Base-by-base conservation (phyloP, 2,888 invertebrate genomes). In the Diachrysia chrysitis region DNA sequence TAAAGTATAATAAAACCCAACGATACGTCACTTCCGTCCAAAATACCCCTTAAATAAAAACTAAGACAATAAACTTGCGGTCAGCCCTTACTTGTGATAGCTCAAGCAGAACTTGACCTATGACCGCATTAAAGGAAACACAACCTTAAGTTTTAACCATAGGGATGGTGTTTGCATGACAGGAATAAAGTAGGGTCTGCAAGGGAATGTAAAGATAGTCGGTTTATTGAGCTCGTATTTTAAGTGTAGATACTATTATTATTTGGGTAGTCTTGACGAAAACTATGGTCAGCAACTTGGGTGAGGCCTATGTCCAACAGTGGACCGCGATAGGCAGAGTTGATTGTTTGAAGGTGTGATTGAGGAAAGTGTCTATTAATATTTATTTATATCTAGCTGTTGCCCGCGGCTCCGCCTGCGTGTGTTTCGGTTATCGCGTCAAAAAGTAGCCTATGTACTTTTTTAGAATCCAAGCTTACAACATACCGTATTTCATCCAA, bases 21-120 rank as follows among this genome's bases (percentile, higher is more conserved):
- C 92, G 91, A 92, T 83, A 90, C 86, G 91, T 91, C 85, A 89
- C 93, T 89, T 92, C 93, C 93, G 91, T 23, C 84, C 84, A 76
- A 83, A 82, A 82, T 76, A 81, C 83, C 83, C 84, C 85, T 51
- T 23, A 66, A 76, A 90, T 92, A 91, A 92, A 91, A 90, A 91
- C 84, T 76, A 58, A 81, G 82, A 84, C 83, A 83, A 85, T 81
- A 83, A 48, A 63, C 61, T 73, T 86, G 86, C 66, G 87, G 87
- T 87, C 83, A 87, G 80, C 81, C 84, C 85, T 80, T 80, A 78
- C 78, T 66, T 63, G 73, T 76, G 77, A 71, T 78, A 84, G 80
- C 62, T 75, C 81, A 84, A 83, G 73, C 87, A 83, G 71, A 86
- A 87, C 87, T 53, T 73, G 67, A 73, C 71, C 71, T 69, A 61